Conservation (phyloP, 2,113 vertebrate species). For the Collichthys lucidus region DNA sequence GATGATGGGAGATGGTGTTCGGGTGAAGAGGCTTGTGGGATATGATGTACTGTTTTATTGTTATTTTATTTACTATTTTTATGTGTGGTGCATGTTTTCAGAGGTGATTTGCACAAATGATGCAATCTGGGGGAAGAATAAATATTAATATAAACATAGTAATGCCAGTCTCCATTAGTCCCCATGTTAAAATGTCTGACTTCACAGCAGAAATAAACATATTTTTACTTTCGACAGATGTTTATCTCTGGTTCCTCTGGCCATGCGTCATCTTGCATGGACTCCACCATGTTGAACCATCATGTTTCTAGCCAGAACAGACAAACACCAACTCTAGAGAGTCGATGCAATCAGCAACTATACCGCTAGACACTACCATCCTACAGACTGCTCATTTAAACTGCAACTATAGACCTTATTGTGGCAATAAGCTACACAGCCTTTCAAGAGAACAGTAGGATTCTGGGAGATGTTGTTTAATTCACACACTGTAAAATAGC, state of each 20-base stretch:
- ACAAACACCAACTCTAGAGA: too few relatives aligned
- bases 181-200: too few relatives aligned
- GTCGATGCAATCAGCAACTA: too few relatives aligned
- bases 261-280: too few relatives aligned
- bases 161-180: neutral
- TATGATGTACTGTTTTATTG: neutral
- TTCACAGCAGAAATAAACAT: too few relatives aligned
- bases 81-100: neutral
- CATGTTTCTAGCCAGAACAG: too few relatives aligned
- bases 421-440: neutral
- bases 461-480: conserved; percentile 41
- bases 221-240: too few relatives aligned
- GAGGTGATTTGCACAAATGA: neutral
- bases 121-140: neutral
- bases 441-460: neutral
- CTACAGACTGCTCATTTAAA: neutral
- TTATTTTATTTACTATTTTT: neutral
- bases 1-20: conserved; percentile 68
- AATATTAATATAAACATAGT: neutral
- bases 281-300: too few relatives aligned
- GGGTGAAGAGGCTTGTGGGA: conserved; percentile 13
- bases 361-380: too few relatives aligned
- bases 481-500: conserved; percentile 16
- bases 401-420: neutral
- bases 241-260: too few relatives aligned